Conservation (phyloP, 2,113 vertebrate genomes). For the Heptranchias perlo region DNA sequence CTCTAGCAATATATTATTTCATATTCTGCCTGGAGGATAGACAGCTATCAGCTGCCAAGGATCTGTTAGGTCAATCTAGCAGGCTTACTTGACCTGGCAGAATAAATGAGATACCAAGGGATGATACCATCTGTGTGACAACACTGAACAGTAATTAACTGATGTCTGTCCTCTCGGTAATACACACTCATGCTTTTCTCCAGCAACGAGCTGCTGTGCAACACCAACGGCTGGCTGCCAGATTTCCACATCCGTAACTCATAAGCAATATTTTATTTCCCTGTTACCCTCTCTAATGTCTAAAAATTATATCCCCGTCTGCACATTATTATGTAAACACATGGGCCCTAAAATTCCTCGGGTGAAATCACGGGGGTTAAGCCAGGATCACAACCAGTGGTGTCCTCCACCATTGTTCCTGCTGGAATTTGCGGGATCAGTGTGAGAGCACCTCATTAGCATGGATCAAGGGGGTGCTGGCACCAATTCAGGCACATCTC, state of each 20-base stretch:
- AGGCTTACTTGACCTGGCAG: neutral
- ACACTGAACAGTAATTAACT: neutral
- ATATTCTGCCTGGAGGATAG: neutral
- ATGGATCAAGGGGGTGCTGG: neutral
- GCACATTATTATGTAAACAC: neutral
- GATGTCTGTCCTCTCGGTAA: neutral
- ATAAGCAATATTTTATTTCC: neutral
- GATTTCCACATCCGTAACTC: neutral
- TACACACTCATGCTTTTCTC: neutral
- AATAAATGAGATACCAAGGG: constrained; percentile 13
- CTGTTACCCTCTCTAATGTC: neutral
- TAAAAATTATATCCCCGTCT: neutral
- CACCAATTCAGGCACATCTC: neutral
- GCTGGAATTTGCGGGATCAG: neutral
- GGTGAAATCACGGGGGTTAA: neutral
- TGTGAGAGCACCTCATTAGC: neutral
- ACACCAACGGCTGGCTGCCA: neutral
- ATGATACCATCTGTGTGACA: constrained; percentile 14
- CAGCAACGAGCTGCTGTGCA: neutral
- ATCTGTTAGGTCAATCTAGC: neutral
- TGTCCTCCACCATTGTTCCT: neutral
- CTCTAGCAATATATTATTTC: neutral
- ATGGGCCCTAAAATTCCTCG: neutral
- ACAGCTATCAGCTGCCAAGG: neutral
- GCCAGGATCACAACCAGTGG: neutral